A percentile compares a stretch with the other conserved stretches of the same genome.
These are phyloP conservation scores for Myrmophylax atrothorax DNA, from an alignment of 2,113 vertebrate species.

Conservation along the genomic window DNA sequence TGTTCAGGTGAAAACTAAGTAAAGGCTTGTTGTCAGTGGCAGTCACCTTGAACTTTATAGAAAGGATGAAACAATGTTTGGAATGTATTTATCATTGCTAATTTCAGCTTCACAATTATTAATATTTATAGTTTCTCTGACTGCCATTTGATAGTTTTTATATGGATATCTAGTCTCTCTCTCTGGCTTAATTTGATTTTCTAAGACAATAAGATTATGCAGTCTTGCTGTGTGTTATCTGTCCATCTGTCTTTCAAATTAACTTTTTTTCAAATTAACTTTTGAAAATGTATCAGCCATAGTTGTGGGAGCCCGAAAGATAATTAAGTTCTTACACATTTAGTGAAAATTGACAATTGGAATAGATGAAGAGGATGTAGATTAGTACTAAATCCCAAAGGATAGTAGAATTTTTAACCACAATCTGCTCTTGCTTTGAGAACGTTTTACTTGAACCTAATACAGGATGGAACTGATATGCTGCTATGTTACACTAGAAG, in stretches of 20 bases:
- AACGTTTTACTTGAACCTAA: not conserved
- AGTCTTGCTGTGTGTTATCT: not conserved
- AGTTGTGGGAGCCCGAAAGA: not conserved
- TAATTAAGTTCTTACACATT: not conserved
- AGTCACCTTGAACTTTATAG: not conserved
- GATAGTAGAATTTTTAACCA: not conserved
- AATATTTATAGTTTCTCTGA: not conserved
- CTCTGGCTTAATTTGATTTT: not conserved
- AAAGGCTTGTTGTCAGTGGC: not conserved
- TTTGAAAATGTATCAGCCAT: not conserved
- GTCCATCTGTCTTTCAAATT: not conserved
- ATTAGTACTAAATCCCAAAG: not conserved
- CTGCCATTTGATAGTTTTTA: not conserved
- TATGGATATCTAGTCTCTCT: not conserved
- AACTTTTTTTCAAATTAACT: not conserved
- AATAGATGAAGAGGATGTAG: not conserved
- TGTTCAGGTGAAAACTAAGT: slow-evolving; percentile 78
- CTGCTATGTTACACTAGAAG: not conserved
- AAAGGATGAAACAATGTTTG: not conserved
- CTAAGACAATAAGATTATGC: not conserved
- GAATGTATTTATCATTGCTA: not conserved
- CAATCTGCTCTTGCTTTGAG: not conserved
- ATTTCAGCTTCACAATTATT: not conserved
- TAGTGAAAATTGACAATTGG: not conserved
- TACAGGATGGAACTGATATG: not conserved